Base-by-base conservation (phyloP, 2,888 invertebrate genomes). In the Nomada goodeniana region DNA sequence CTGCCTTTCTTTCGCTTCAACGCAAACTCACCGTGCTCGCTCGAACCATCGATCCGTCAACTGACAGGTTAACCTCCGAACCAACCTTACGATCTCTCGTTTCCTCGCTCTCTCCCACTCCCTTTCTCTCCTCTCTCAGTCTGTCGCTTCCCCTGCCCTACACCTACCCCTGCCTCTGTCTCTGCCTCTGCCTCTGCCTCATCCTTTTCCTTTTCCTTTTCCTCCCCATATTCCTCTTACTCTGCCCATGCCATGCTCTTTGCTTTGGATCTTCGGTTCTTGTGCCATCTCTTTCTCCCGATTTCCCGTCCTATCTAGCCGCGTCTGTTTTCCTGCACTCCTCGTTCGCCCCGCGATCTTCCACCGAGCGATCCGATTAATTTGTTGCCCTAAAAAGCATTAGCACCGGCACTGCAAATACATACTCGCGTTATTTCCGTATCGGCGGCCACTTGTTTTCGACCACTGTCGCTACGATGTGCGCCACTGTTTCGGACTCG, bases 21-120 rank as follows among this genome's bases (percentile, higher is more conserved):
- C 80, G 75, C 52, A 61, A 80, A 42, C 59, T 71, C 57, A 50
- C 60, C 50, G 26, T 59, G 36, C 50, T 71, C 67, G 61, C 55
- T 50, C 82, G 77, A 82, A 82, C 68, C 83, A 87, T 90, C 88
- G 89, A 88, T 90, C 78, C 78, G 81, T 73, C 85, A 80, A 86
- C 80, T 90, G 90, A 91, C 90, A 89, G 90, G 89, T 90, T 91
- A 91, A 90, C 91, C 90, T 91, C 86, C 65, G 87, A 89, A 85
- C 86, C 84, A 76, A 64, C 67, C 64, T 67, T 67, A 61, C 69
- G 23, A 20, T 44, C 50, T 47, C 64, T n/a, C 26, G 20, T 23
- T 63, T 23, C 42, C 53, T 69, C 59, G 60, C n/a, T 59, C 18
- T 50, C 47, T 60, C n/a, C 20, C 13, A 13, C n/a, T 2, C 13